Evolutionary conservation across 2,888 invertebrate species (phyloP).

Genomic region (Horisme vitalbata): DNA sequence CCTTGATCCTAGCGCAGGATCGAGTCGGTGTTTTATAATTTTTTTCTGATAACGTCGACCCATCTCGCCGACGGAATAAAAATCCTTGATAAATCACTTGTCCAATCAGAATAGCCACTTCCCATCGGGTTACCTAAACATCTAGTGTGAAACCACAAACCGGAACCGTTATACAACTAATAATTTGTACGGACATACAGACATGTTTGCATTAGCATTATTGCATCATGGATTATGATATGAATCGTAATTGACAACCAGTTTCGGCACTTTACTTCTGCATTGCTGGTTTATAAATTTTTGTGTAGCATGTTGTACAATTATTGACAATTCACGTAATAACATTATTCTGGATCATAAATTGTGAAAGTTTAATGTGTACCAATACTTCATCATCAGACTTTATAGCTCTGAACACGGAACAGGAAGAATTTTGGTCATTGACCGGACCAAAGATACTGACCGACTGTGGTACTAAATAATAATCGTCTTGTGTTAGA

Average conservation of each 20-base stretch:
- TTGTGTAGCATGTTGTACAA: background rate
- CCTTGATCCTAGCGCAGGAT: no score
- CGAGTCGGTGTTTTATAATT: no score
- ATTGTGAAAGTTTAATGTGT: constrained; percentile 22
- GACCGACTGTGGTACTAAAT: no score
- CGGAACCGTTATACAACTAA: constrained; percentile 24
- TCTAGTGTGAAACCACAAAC: constrained; percentile 10
- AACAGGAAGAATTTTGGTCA: no score
- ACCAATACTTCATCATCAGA: no score
- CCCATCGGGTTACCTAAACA: constrained; percentile 8
- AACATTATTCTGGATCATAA: constrained; percentile 16
- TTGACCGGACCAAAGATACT: no score
- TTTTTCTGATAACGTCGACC: no score
- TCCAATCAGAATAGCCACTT: background rate
- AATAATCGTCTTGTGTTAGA: no score
- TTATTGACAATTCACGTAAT: background rate
- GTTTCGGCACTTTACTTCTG: constrained; percentile 20
- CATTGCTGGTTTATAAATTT: background rate
- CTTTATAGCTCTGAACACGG: no score
- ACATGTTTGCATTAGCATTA: constrained; percentile 17
- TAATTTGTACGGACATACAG: constrained; percentile 18
- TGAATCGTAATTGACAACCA: constrained; percentile 24
- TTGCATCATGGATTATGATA: constrained; percentile 30
- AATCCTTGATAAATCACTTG: no score
- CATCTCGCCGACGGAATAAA: no score